These are phyloP conservation scores for Coendou prehensilis DNA, from an alignment of 2,797 vertebrate genomes.

Conservation along the genomic window DNA sequence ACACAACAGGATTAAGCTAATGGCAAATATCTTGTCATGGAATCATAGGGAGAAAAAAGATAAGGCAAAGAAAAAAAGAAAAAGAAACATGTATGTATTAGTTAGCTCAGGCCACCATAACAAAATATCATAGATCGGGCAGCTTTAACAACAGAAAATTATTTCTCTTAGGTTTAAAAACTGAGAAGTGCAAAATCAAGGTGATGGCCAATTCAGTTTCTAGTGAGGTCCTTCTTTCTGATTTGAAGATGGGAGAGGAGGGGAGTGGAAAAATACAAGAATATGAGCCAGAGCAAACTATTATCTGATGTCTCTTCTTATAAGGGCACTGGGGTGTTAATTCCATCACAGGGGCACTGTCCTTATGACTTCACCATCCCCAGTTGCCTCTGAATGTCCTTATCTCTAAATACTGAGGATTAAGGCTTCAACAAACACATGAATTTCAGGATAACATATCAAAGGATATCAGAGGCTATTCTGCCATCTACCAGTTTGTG, in stretches of 20 bases:
- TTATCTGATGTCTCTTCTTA: neutral
- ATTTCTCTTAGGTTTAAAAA: neutral
- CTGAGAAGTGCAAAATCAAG: neutral
- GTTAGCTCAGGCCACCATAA: neutral
- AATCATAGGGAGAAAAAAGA: neutral
- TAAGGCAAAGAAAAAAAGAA: neutral
- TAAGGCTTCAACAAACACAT: neutral
- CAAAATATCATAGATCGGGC: neutral
- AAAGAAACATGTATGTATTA: neutral
- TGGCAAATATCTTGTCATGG: neutral
- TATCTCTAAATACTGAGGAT: neutral
- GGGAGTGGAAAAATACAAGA: too few species aligned
- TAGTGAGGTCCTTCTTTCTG: neutral
- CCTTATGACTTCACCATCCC: neutral
- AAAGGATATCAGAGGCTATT: neutral
- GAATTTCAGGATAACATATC: neutral
- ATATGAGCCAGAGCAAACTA: neutral
- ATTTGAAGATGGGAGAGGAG: neutral
- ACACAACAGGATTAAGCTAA: neutral
- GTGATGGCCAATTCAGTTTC: neutral
- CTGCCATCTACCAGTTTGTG: neutral
- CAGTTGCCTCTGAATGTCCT: neutral
- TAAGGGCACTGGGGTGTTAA: neutral
- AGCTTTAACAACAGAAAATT: neutral
- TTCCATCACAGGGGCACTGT: rapidly evolving